Base-by-base conservation (phyloP, 2,797 vertebrate species). In the Periophthalmus magnuspinnatus region DNA sequence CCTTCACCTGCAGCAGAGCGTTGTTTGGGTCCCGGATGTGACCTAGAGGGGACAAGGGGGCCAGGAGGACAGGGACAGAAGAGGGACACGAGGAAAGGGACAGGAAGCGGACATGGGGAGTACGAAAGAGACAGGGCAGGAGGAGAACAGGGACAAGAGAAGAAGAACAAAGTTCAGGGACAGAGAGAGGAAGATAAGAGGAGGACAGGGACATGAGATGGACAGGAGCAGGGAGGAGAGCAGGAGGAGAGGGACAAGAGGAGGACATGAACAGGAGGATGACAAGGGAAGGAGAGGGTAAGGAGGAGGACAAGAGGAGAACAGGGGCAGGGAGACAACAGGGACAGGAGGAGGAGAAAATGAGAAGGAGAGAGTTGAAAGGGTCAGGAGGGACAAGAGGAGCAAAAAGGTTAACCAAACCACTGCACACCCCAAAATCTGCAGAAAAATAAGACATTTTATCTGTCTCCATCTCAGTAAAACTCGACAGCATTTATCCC, bases 21-120 rank as follows among this genome's bases (percentile, higher is more conserved):
- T 99, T 99, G 92, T 95, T 98, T 64, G 98, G 96, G 90, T 99
- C 98, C 84, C 97, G 94, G 89, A 99, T 94, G 83, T 99, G 97
- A 88, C 96, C 98, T 99, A 28, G 28, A 28, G 28, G 66, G 1
- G 70, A 11, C 55, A 14, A 41, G 10, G 10, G 11, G 10, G 5
- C 8, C 7, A 41, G 9, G 38, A 41, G 2, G 3, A 41, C 38
- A 41, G 8, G 38, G 38, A 2, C 10, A 41, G 10, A 8, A 41
- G 38, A 41, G 38, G 38, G 38, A 11, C 38, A 41, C 2, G 38
- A 41, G 10, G 38, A 38, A 7, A 36, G 36, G 36, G 36, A 38
- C 36, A 38, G 36, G 36, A 13, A 10, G 36, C 10, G 36, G 36
- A 38, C 36, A 38, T 8, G 36, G 36, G 9, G 36, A 38, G 8